phyloP scores from a whole-genome alignment of 2,888 invertebrate species.

The Thecocarcelia acutangulata region DNA sequence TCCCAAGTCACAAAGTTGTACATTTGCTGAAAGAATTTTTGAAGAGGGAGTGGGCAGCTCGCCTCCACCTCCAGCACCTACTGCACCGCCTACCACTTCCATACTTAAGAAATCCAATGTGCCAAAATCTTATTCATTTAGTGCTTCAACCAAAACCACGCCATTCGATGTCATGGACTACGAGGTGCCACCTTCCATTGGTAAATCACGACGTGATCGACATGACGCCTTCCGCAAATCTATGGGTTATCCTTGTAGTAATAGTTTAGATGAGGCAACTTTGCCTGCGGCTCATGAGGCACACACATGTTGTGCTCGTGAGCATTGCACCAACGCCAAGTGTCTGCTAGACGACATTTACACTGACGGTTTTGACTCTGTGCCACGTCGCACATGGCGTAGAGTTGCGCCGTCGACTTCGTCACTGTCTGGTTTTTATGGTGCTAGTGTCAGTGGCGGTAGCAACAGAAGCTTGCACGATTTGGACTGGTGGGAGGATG shows the following conservation, averaged over 20 bases:
- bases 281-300: slow-evolving; percentile 70
- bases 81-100: slow-evolving; percentile 75
- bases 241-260: slow-evolving; percentile 77
- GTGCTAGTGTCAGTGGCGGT: slow-evolving; percentile 74
- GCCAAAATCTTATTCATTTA: slow-evolving; percentile 81
- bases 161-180: slow-evolving; percentile 81
- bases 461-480: slow-evolving; percentile 77
- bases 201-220: slow-evolving; percentile 76
- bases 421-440: slow-evolving; percentile 71
- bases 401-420: slow-evolving; percentile 67
- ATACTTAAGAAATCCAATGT: slow-evolving; percentile 77
- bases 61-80: slow-evolving; percentile 59
- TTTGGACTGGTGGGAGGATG: slow-evolving; percentile 78
- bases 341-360: slow-evolving; percentile 80
- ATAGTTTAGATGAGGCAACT: slow-evolving; percentile 75
- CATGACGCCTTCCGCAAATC: slow-evolving; percentile 79
- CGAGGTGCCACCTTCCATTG: slow-evolving; percentile 77
- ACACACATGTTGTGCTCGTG: slow-evolving; percentile 78
- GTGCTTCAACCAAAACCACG: slow-evolving; percentile 79
- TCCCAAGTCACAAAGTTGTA: slow-evolving; percentile 81
- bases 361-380: slow-evolving; percentile 72
- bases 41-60: slow-evolving; percentile 71
- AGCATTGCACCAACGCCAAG: slow-evolving; percentile 79
- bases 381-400: slow-evolving; percentile 71
- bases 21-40: slow-evolving; percentile 78